Evolutionary conservation across 2,797 vertebrate genomes (phyloP).

Genomic region (Hemibagrus guttatus): DNA sequence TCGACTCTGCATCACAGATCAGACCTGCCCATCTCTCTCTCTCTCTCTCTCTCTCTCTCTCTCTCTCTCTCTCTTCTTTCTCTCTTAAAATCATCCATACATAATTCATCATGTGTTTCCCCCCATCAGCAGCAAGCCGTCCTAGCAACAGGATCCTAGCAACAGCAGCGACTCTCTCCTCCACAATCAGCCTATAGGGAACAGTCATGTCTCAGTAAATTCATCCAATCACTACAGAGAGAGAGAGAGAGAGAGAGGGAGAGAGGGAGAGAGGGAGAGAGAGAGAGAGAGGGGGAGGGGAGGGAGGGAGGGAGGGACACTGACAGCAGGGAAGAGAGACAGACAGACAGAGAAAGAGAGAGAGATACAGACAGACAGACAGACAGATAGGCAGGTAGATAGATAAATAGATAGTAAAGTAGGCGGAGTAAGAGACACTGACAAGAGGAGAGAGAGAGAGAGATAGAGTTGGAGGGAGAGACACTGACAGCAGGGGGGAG

Average conservation of each 20-base stretch:
- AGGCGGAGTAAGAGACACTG: neutral
- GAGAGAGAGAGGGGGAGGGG: neutral
- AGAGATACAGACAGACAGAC: neutral
- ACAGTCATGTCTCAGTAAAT: constrained; percentile 68
- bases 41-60: neutral
- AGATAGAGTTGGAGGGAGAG: neutral
- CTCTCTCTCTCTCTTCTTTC: neutral
- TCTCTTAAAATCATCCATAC: constrained; percentile 84
- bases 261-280: neutral
- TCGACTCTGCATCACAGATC: constrained; percentile 81
- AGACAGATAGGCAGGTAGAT: constrained; percentile 1
- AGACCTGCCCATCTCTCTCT: neutral
- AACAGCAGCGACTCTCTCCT: constrained; percentile 77
- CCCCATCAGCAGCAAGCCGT: constrained; percentile 76
- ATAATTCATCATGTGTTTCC: constrained; percentile 92
- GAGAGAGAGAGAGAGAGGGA: constrained; percentile 6
- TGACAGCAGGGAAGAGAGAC: neutral
- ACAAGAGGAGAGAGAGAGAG: neutral
- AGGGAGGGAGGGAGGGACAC: neutral
- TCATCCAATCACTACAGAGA: constrained; percentile 71
- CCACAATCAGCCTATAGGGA: constrained; percentile 74
- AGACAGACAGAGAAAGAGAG: neutral
- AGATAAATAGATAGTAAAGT: neutral
- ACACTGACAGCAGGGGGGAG: neutral
- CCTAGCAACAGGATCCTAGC: constrained; percentile 94